phyloP scores from a whole-genome alignment of 1,140 invertebrate species.

The Ylistrum balloti region DNA sequence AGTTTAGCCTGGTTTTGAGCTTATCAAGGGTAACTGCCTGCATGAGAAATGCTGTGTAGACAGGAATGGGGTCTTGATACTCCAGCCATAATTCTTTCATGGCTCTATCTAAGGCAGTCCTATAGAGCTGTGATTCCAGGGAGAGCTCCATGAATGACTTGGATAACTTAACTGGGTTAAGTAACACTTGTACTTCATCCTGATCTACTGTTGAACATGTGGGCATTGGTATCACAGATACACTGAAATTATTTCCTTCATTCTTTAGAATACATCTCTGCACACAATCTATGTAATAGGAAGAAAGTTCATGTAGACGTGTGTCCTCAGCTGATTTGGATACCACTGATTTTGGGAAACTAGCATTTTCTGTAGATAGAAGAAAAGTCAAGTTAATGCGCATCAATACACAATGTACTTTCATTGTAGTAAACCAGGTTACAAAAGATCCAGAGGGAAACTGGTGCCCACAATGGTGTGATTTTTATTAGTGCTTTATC shows the following conservation, averaged over 20 bases:
- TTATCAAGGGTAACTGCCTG: constrained; percentile 7
- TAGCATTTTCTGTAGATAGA: too few species aligned
- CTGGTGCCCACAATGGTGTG: too few species aligned
- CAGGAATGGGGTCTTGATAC: not conserved
- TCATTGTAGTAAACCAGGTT: too few species aligned
- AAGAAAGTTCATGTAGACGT: not conserved
- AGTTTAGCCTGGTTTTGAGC: not conserved
- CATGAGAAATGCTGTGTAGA: constrained; percentile 2
- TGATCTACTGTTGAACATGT: not conserved
- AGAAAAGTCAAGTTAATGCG: too few species aligned
- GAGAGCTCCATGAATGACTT: not conserved
- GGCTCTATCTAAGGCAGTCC: not conserved
- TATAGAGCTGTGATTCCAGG: not conserved
- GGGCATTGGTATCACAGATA: not conserved
- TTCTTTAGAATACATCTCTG: not conserved
- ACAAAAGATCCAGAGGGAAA: too few species aligned
- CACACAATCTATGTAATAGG: not conserved
- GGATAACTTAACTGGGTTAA: not conserved
- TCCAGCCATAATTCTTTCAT: not conserved
- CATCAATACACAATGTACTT: too few species aligned
- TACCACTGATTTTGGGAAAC: not conserved
- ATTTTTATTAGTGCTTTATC: too few species aligned
- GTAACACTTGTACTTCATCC: not conserved
- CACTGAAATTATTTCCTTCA: not conserved
- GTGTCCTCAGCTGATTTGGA: not conserved